These are phyloP conservation scores for Ascidia mentula DNA, from an alignment of 23 tunicate genomes.

Conservation along the genomic window DNA sequence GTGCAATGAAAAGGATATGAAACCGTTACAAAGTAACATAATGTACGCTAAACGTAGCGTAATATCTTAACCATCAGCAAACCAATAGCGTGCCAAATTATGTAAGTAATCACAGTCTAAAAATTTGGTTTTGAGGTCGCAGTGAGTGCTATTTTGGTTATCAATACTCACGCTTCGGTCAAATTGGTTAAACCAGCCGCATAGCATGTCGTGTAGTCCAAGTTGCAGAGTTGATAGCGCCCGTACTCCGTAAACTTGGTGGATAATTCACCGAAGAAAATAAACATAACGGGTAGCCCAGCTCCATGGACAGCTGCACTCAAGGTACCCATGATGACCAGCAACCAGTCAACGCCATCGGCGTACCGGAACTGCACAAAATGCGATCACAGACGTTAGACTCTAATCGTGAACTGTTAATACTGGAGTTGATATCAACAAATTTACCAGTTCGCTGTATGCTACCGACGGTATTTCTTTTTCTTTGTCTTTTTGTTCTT, in stretches of 20 bases:
- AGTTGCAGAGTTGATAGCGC: conserved; percentile 33
- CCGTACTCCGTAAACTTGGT: conserved; percentile 57
- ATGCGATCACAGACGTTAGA: too few species aligned
- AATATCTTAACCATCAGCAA: too few species aligned
- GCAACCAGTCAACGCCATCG: conserved; percentile 28
- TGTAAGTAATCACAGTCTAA: too few species aligned
- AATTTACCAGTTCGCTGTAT: conserved; percentile 1
- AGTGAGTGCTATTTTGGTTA: too few species aligned
- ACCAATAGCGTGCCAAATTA: too few species aligned
- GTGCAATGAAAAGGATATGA: too few species aligned
- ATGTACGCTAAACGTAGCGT: too few species aligned
- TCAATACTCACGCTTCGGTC: conserved; percentile 36
- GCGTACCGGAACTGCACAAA: conserved; percentile 55
- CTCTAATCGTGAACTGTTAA: too few species aligned
- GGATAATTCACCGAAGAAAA: conserved; percentile 71
- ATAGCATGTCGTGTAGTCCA: conserved; percentile 26
- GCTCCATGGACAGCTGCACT: conserved; percentile 62
- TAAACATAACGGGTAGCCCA: conserved; percentile 54
- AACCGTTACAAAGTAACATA: too few species aligned
- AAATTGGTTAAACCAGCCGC: conserved; percentile 12
- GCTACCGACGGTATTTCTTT: conserved; percentile 1
- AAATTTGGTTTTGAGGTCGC: too few species aligned
- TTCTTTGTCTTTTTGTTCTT: not conserved
- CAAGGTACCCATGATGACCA: conserved; percentile 51
- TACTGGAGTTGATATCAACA: not conserved